Base-by-base conservation (phyloP, 2,888 invertebrate species). In the Conops quadrifasciatus region DNA sequence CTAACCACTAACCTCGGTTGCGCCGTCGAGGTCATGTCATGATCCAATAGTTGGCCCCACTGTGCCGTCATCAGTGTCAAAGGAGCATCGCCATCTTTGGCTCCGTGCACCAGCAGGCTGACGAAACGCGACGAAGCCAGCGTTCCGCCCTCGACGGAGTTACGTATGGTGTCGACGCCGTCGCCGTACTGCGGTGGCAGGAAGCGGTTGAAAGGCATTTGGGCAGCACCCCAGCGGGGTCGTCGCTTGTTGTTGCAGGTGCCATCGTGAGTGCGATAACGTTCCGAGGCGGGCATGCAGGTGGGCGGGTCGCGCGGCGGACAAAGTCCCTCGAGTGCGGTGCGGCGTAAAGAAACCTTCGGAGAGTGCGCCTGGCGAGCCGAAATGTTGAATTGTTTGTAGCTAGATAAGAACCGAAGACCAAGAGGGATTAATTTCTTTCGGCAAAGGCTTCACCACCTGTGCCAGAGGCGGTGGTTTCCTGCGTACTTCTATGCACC, bases 21-120 rank as follows among this genome's bases (percentile, higher is more conserved):
- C 0, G 92, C 92, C 4, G 93, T 91, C 0, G 93, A 91, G 53
- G 93, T 94, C 75, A 96, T 87, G 82, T 96, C 96, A 80, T 96
- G 96, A 81, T 96, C 96, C 71, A 96, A 81, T 77, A 96, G 92
- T 85, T 96, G 96, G 0, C 96, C 96, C 94, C 95, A 95, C 82
- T 96, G 95, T 90, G 94, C 95, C 72, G 94, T 88, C 89, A 94
- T 90, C 76, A 93, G 90, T 0, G 94, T 94, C 11, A 94, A 88
- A 0, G 89, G 88, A 7, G 90, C 88, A 75, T 92, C 92, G 0
- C 88, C 88, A 77, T 91, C 90, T 74, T 88, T 88, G n/a, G 88
- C 88, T 24, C 88, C 87, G 81, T 93, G 93, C 64, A 93, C 89
- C 2, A 88, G 80, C 13, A 91, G 87, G 81, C 94, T 94, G 75